Percentiles rank a stretch among this genome's conserved stretches.
phyloP scores from a whole-genome alignment of 2,113 vertebrate species.

The Rhinolophus ferrumequinum region DNA sequence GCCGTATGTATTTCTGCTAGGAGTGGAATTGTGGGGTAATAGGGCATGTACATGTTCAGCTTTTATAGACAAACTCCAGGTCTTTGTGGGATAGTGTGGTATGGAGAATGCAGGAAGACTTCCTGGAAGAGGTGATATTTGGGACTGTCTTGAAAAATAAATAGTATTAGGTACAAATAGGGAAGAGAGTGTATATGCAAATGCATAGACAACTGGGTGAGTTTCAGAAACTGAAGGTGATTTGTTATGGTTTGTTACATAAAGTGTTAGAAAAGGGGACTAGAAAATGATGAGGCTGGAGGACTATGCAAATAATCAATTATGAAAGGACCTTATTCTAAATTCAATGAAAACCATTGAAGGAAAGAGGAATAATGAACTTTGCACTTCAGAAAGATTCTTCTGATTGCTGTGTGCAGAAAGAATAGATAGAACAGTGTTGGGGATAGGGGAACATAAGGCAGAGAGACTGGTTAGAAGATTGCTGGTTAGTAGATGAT shows the following conservation, averaged over 20 bases:
- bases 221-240: not conserved
- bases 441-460: not conserved
- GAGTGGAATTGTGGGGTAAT: not conserved
- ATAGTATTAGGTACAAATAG: not conserved
- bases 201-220: not conserved
- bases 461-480: not conserved
- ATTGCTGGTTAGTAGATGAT: not conserved
- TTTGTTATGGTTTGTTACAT: not conserved
- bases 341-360: not conserved
- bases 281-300: not conserved
- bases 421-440: not conserved
- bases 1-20: not conserved
- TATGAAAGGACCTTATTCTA: not conserved
- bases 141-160: not conserved
- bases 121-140: too few species aligned
- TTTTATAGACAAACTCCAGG: not conserved
- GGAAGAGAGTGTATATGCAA: not conserved
- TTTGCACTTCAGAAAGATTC: conserved; percentile 5
- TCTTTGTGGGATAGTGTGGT: not conserved
- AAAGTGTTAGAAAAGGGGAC: not conserved
- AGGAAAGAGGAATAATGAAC: not conserved
- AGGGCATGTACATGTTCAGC: not conserved
- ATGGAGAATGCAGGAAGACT: not conserved
- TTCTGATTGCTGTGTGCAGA: not conserved
- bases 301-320: not conserved